phyloP scores from a whole-genome alignment of 1,140 invertebrate genomes.

The Pseudomyrmex sp. region DNA sequence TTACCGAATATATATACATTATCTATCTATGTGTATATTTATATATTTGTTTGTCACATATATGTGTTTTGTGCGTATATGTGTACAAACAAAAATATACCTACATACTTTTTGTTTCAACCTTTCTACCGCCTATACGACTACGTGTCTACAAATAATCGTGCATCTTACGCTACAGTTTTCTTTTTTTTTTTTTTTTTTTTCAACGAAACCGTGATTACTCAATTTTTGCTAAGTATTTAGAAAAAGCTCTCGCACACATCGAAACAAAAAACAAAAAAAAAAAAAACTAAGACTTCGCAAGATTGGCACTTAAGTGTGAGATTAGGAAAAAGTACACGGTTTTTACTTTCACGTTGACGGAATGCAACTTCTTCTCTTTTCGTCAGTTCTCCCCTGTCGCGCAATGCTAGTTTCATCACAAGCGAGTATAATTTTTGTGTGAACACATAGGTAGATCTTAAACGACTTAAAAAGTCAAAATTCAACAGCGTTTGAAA shows the following conservation, averaged over 20 bases:
- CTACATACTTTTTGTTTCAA: conserved; percentile 18
- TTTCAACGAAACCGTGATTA: conserved; percentile 6
- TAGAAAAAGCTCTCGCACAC: conserved; percentile 28
- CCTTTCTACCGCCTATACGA: neutral
- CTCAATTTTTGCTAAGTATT: neutral
- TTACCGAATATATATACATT: conserved; percentile 34
- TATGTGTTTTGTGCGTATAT: no score
- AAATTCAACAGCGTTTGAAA: conserved; percentile 32
- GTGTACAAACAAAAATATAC: no score
- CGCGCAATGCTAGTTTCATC: conserved; percentile 14
- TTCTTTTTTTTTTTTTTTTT: no score
- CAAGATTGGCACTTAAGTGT: conserved; percentile 37
- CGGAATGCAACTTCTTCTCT: conserved; percentile 11
- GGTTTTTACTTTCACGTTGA: conserved; percentile 18
- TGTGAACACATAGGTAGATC: conserved; percentile 42
- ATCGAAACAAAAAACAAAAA: conserved; percentile 6
- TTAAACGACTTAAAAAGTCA: conserved; percentile 28
- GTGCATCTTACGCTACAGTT: neutral
- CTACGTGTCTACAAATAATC: conserved; percentile 29
- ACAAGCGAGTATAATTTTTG: conserved; percentile 24
- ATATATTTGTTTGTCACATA: no score
- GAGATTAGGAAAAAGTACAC: conserved; percentile 8
- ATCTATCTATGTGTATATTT: neutral
- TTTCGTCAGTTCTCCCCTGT: neutral
- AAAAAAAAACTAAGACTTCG: neutral